Conservation (phyloP, 2,113 vertebrate genomes). For the Dromiciops gliroides region DNA sequence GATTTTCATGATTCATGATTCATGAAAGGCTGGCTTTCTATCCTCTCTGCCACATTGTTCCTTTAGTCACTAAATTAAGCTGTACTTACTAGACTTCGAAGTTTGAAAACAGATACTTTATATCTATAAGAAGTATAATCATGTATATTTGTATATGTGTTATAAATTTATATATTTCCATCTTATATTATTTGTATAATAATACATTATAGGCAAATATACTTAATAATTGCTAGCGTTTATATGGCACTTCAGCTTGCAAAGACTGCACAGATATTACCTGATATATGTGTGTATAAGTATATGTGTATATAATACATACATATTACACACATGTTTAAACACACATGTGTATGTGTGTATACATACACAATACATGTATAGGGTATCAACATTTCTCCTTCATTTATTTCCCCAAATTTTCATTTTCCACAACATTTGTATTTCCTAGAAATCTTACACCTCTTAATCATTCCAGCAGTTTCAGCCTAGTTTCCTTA, state of each 20-base stretch:
- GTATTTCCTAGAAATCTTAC: slow-evolving; percentile 33
- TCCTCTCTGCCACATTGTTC: neutral
- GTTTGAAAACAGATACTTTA: neutral
- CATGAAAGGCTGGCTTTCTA: neutral
- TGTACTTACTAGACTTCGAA: neutral
- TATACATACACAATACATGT: no score
- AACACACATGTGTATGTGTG: no score
- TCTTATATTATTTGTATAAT: neutral
- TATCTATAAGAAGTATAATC: neutral
- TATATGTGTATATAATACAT: no score
- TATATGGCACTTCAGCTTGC: neutral
- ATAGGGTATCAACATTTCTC: neutral
- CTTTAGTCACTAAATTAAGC: neutral
- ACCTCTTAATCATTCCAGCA: slow-evolving; percentile 2
- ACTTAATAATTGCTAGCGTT: neutral
- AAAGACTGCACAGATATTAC: neutral
- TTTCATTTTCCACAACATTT: slow-evolving; percentile 1
- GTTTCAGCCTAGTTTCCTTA: neutral
- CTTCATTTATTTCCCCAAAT: neutral
- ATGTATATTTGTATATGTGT: neutral
- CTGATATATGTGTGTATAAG: neutral
- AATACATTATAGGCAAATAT: neutral
- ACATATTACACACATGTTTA: no score
- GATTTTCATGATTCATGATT: neutral
- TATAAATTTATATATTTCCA: neutral